Conservation (phyloP, 2,797 vertebrate species). For the Channa striata region DNA sequence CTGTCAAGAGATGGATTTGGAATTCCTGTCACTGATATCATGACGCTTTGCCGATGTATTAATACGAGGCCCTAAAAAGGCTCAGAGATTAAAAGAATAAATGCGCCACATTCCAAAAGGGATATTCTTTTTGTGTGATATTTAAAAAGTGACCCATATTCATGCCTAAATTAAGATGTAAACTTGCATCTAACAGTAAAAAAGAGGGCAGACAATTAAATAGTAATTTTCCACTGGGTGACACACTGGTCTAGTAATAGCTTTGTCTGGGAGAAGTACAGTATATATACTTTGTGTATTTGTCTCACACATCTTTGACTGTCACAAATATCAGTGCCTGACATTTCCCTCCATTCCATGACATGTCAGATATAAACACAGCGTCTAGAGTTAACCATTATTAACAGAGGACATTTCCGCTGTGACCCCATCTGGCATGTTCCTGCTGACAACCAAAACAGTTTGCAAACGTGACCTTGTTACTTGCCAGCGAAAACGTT, state of each 20-base stretch:
- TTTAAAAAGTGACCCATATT: conserved; percentile 69
- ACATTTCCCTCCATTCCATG: conserved; percentile 56
- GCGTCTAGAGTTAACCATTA: conserved; percentile 44
- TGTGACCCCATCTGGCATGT: conserved; percentile 10
- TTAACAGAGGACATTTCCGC: conserved; percentile 30
- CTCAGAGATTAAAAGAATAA: conserved; percentile 45
- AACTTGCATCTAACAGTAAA: conserved; percentile 63
- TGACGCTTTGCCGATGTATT: conserved; percentile 24
- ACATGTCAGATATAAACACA: conserved; percentile 57
- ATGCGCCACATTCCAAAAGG: conserved; percentile 49
- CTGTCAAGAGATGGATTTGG: conserved; percentile 45
- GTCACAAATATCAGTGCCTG: conserved; percentile 52
- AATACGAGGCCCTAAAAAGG: conserved; percentile 39
- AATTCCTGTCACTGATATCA: conserved; percentile 20
- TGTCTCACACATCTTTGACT: conserved; percentile 57
- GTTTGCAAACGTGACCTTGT: conserved; percentile 42
- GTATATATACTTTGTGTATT: conserved; percentile 49
- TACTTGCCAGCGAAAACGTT: conserved; percentile 48
- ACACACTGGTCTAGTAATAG: conserved; percentile 46
- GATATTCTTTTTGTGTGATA: conserved; percentile 49
- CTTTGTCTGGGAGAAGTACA: conserved; percentile 34
- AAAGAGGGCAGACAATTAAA: conserved; percentile 62
- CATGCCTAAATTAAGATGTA: conserved; percentile 61
- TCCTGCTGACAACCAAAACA: conserved; percentile 50
- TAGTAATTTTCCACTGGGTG: conserved; percentile 52